phyloP scores from a whole-genome alignment of 2,113 vertebrate genomes.

The Anthoscopus minutus region DNA sequence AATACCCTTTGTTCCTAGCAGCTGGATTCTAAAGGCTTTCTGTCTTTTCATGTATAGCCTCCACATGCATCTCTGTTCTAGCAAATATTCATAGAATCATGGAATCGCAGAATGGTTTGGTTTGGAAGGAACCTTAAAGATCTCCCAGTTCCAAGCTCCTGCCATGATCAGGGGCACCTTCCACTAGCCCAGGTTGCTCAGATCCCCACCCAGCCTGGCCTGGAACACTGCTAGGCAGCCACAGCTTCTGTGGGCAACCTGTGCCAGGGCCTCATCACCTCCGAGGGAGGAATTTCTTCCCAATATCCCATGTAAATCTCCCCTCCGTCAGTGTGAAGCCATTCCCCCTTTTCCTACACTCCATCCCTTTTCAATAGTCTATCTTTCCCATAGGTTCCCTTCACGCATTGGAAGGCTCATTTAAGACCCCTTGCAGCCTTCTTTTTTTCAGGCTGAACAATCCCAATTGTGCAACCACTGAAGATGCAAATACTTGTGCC shows the following conservation, averaged over 20 bases:
- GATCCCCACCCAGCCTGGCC: background rate
- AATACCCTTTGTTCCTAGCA: background rate
- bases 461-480: background rate
- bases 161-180: background rate
- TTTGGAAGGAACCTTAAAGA: background rate
- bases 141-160: accelerated
- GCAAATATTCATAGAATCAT: background rate
- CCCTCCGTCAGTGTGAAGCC: background rate
- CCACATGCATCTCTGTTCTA: background rate
- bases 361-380: background rate
- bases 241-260: background rate
- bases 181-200: accelerated
- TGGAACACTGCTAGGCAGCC: accelerated
- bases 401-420: background rate
- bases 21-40: background rate
- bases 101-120: background rate
- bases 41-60: background rate
- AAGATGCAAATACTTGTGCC: background rate
- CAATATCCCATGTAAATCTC: accelerated
- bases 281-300: accelerated
- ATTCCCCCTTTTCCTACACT: background rate
- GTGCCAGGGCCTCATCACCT: background rate
- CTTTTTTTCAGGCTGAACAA: background rate
- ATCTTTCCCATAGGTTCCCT: background rate
- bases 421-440: background rate